Evolutionary conservation across 2,113 vertebrate species (phyloP).

Genomic region (Odocoileus virginianus): DNA sequence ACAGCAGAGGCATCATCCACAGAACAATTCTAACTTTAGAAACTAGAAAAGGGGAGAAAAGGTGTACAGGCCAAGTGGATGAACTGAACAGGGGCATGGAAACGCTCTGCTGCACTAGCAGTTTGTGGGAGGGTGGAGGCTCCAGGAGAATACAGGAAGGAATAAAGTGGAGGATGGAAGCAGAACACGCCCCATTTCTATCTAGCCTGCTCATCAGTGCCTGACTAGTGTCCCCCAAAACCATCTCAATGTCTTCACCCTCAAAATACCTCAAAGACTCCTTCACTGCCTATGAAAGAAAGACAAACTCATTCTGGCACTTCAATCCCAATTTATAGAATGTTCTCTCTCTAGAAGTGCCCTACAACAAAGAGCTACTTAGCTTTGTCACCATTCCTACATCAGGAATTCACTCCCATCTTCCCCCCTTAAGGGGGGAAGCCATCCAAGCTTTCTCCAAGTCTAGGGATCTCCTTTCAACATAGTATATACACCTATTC

Average conservation of each 20-base stretch:
- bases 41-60: neutral
- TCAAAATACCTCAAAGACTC: neutral
- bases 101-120: neutral
- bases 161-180: neutral
- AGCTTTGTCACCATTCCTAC: neutral
- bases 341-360: neutral
- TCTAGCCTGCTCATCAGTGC: neutral
- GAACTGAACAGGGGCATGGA: neutral
- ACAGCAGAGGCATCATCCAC: neutral
- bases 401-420: neutral
- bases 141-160: neutral
- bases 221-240: neutral
- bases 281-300: neutral
- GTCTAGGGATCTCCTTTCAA: neutral
- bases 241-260: neutral
- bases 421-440: neutral
- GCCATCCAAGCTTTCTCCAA: neutral
- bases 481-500: neutral
- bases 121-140: neutral
- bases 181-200: neutral
- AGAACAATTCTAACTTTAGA: neutral
- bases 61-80: neutral
- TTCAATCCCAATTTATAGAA: neutral
- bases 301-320: neutral
- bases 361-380: neutral